phyloP scores from a whole-genome alignment of 2,888 invertebrate genomes.

The Oscheius onirici region DNA sequence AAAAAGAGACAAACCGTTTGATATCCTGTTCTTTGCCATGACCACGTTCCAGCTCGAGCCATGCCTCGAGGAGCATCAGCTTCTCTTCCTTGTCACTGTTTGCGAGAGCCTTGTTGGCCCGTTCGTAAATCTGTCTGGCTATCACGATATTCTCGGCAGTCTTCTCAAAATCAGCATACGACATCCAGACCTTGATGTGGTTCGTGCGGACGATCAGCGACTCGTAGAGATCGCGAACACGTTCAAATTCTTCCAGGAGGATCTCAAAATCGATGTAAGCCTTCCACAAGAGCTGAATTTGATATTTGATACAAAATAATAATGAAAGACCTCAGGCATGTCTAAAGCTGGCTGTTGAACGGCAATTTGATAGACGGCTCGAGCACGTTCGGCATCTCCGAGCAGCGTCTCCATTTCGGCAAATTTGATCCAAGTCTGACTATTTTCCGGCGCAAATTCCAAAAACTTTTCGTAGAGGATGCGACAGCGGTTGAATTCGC shows the following conservation, averaged over 20 bases:
- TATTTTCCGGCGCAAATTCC: conserved; percentile 94
- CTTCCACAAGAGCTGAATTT: conserved; percentile 86
- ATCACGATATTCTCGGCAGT: conserved; percentile 71
- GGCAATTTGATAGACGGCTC: conserved; percentile 93
- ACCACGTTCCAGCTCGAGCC: conserved; percentile 89
- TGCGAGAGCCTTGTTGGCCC: conserved; percentile 84
- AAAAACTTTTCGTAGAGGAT: conserved; percentile 93
- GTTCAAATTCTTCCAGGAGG: conserved; percentile 87
- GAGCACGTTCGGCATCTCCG: conserved; percentile 89
- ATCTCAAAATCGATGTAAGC: conserved; percentile 98
- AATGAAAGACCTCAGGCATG: conserved; percentile 92
- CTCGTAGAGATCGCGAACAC: conserved; percentile 88
- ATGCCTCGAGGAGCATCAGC: conserved; percentile 90
- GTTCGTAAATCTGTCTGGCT: conserved; percentile 73
- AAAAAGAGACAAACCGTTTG: conserved; percentile 16
- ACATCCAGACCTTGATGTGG: conserved; percentile 98
- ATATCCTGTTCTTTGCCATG: conserved; percentile 54
- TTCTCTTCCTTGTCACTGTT: conserved; percentile 84
- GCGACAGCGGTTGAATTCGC: conserved; percentile 96
- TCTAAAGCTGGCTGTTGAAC: conserved; percentile 90
- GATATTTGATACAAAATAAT: background rate
- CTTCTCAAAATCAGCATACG: conserved; percentile 94
- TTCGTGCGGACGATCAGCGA: conserved; percentile 88
- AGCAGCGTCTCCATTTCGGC: conserved; percentile 94
- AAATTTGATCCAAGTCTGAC: conserved; percentile 98